Evolutionary conservation across 2,888 invertebrate species (phyloP).

Genomic region (Pegoplata infirma): DNA sequence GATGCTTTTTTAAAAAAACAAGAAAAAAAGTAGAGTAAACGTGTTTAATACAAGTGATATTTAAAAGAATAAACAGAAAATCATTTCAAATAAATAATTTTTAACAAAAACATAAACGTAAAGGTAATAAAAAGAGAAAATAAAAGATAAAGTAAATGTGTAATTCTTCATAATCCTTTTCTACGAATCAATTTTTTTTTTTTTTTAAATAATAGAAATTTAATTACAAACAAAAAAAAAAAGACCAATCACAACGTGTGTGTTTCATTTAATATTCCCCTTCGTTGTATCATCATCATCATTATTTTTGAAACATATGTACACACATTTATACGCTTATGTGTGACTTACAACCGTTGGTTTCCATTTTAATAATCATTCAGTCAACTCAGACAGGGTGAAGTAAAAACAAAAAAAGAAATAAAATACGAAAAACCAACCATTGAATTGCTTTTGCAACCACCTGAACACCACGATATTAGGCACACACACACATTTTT

Average conservation of each 20-base stretch:
- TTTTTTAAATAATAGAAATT: no score
- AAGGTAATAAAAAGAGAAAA: no score
- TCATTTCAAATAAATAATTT: background rate
- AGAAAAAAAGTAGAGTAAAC: background rate
- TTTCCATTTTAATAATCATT: conserved; percentile 13
- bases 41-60: background rate
- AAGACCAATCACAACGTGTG: conserved; percentile 11
- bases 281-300: background rate
- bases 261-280: background rate
- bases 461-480: conserved; percentile 49
- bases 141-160: background rate
- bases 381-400: conserved; percentile 17
- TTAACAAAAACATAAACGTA: background rate
- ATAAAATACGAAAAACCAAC: background rate
- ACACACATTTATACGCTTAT: background rate
- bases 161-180: background rate
- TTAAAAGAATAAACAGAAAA: background rate
- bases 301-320: conserved; percentile 6
- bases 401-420: conserved; percentile 17
- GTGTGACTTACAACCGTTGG: conserved; percentile 10
- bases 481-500: conserved; percentile 2
- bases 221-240: background rate
- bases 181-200: background rate
- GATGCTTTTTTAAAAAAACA: background rate
- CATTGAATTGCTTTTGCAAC: conserved; percentile 40